phyloP scores from a whole-genome alignment of 2,113 vertebrate genomes.

The Abramis brama region DNA sequence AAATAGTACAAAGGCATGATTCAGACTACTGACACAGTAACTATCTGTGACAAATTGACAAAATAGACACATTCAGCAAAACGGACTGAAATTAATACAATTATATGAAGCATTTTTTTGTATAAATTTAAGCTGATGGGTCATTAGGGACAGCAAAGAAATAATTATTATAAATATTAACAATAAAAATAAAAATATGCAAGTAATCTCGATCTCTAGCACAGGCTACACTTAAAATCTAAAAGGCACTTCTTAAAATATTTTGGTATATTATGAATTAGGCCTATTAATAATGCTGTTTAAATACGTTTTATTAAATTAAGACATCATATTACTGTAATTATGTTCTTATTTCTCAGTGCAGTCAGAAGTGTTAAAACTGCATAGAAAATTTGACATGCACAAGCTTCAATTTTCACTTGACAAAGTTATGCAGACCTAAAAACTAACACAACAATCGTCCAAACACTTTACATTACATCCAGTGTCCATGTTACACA shows the following conservation, averaged over 20 bases:
- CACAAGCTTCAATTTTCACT: background rate
- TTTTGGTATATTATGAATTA: background rate
- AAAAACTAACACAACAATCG: background rate
- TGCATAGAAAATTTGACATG: background rate
- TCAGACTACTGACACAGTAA: background rate
- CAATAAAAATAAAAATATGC: background rate
- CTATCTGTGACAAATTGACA: background rate
- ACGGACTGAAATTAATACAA: background rate
- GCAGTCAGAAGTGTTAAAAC: background rate
- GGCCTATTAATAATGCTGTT: background rate
- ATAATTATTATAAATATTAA: background rate
- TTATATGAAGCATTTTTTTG: background rate
- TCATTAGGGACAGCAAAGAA: background rate
- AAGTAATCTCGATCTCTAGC: background rate
- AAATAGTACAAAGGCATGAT: background rate
- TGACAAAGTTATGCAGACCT: background rate
- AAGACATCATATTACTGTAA: background rate
- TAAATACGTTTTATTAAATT: background rate
- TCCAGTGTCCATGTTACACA: background rate
- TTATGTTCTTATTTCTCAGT: background rate
- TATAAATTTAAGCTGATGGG: background rate
- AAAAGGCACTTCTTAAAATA: background rate
- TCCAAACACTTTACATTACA: background rate
- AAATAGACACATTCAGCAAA: slow-evolving; percentile 12
- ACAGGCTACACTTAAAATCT: no score